Percentiles rank a stretch among this genome's conserved stretches.
Evolutionary conservation across 2,113 vertebrate genomes (phyloP).

Genomic region (Myotis yumanensis): DNA sequence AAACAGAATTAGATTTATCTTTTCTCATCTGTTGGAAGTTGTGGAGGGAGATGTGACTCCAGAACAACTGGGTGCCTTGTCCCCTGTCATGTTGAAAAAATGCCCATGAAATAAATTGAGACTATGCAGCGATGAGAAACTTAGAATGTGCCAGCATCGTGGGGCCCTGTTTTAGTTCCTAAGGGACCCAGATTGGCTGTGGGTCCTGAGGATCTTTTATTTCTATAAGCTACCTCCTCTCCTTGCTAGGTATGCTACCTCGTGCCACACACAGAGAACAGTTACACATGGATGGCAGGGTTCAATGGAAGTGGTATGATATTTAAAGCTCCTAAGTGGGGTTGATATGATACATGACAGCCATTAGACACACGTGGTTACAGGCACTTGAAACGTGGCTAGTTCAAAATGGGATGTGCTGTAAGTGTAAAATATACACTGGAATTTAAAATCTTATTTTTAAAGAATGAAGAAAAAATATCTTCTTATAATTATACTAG

Average conservation of each 20-base stretch:
- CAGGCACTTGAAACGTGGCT: background rate
- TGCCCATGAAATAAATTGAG: background rate
- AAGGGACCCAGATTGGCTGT: background rate
- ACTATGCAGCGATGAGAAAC: background rate
- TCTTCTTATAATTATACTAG: background rate
- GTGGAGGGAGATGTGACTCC: background rate
- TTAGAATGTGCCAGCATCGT: background rate
- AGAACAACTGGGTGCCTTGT: background rate
- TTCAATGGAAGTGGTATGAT: background rate
- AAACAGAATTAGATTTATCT: background rate
- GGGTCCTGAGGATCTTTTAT: background rate
- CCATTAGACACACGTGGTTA: background rate
- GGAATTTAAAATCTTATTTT: background rate
- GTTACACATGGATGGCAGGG: fast-evolving
- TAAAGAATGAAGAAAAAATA: background rate
- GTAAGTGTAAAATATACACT: background rate
- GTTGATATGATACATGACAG: background rate
- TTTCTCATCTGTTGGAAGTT: background rate
- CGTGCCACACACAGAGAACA: background rate
- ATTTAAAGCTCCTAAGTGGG: background rate
- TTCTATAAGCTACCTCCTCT: background rate
- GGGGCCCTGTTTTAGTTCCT: background rate
- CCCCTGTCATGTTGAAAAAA: background rate
- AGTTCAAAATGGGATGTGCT: background rate
- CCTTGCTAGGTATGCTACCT: background rate